phyloP scores from a whole-genome alignment of 1,140 invertebrate genomes.

The Leguminivora glycinivorella region DNA sequence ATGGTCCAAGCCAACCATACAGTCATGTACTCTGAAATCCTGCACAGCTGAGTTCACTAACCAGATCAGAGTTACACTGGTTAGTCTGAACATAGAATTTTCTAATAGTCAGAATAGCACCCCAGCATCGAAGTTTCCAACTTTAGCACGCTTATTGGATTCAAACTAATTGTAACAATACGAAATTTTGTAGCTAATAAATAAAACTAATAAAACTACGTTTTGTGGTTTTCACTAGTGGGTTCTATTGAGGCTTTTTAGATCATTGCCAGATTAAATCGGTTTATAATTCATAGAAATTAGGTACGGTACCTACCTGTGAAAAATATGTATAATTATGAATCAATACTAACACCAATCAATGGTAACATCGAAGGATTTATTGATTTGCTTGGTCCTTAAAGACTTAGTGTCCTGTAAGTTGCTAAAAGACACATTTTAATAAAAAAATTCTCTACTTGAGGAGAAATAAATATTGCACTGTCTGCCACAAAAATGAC shows the following conservation, averaged over 20 bases:
- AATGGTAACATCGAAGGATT: too few species aligned
- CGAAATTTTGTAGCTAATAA: constrained; percentile 12
- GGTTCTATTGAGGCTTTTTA: neutral
- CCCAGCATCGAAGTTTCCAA: neutral
- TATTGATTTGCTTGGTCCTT: too few species aligned
- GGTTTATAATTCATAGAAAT: neutral
- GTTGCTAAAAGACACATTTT: too few species aligned
- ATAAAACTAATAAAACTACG: constrained; percentile 15
- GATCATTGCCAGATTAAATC: neutral
- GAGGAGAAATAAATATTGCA: too few species aligned
- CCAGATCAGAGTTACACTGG: neutral
- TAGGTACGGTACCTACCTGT: too few species aligned
- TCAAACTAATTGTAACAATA: constrained; percentile 19
- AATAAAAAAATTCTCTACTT: too few species aligned
- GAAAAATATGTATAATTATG: too few species aligned
- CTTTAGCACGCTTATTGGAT: constrained; percentile 21
- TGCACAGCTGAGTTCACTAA: neutral
- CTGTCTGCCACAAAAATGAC: too few species aligned
- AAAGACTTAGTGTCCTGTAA: too few species aligned
- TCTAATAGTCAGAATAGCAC: neutral
- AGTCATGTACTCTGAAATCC: neutral
- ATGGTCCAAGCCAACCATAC: neutral
- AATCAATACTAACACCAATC: too few species aligned
- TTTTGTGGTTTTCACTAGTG: constrained; percentile 7
- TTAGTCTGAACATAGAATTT: neutral